Conservation (phyloP, 2,113 vertebrate species). For the Psittacara wagleri region DNA sequence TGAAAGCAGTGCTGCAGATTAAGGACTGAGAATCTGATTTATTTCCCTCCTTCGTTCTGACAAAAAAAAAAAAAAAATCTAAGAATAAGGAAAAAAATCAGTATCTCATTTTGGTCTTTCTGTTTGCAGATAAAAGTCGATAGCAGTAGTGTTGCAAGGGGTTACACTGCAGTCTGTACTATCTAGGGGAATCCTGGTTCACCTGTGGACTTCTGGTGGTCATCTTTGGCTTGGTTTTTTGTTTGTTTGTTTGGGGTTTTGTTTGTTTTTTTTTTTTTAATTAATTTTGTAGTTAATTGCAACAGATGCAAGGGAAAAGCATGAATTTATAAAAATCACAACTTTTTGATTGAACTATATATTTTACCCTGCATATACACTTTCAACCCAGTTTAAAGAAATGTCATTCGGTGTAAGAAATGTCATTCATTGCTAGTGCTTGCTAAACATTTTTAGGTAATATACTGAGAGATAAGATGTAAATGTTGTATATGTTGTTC, state of each 20-base stretch:
- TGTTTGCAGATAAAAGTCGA: background rate
- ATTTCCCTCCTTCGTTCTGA: background rate
- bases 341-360: background rate
- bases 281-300: background rate
- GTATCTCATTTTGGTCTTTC: background rate
- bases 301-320: background rate
- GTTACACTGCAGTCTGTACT: background rate
- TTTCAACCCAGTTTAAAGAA: background rate
- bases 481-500: background rate
- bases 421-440: background rate
- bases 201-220: background rate
- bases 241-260: background rate
- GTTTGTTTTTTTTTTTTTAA: background rate
- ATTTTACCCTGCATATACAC: background rate
- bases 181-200: background rate
- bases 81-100: background rate
- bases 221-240: background rate
- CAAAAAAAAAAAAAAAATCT: background rate
- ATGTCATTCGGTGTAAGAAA: background rate
- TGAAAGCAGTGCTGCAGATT: background rate
- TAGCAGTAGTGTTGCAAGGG: background rate
- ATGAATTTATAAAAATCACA: background rate
- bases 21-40: background rate
- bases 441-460: background rate
- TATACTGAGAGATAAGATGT: background rate